phyloP scores from a whole-genome alignment of 23 tunicate species.

The Halocynthia aurantium region DNA sequence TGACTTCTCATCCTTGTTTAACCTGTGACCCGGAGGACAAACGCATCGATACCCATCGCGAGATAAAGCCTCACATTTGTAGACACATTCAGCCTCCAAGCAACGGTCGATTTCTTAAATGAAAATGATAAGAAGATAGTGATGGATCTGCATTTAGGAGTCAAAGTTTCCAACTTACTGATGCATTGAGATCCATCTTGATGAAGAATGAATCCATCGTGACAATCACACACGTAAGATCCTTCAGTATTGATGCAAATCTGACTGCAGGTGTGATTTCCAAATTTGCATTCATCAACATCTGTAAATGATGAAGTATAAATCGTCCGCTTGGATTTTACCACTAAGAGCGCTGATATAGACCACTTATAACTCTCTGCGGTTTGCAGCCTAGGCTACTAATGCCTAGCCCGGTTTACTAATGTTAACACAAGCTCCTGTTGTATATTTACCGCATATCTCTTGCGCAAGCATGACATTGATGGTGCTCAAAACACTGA shows the following conservation, averaged over 20 bases:
- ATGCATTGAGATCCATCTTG: constrained; percentile 33
- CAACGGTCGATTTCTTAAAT: constrained; percentile 1
- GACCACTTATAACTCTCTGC: too few relatives aligned
- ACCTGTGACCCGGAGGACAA: neutral
- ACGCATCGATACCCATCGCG: neutral
- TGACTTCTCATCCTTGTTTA: neutral
- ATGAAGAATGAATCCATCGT: constrained; percentile 43
- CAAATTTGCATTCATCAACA: constrained; percentile 48
- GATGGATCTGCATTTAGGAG: neutral
- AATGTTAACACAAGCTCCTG: too few relatives aligned
- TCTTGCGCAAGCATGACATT: constrained; percentile 15
- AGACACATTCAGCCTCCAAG: neutral
- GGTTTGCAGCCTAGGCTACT: too few relatives aligned
- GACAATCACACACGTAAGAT: constrained; percentile 53
- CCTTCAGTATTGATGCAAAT: constrained; percentile 55
- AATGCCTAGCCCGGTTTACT: too few relatives aligned
- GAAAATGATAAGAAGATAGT: neutral
- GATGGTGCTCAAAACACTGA: constrained; percentile 29
- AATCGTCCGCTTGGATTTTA: too few relatives aligned
- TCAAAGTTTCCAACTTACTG: constrained; percentile 23
- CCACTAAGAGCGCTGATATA: too few relatives aligned
- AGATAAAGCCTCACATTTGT: neutral
- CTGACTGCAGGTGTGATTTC: constrained; percentile 42
- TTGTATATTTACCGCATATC: constrained; percentile 18
- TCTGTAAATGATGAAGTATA: neutral